Base-by-base conservation (phyloP, 92 coral and sea anemone species). In the Porites cylindrica region DNA sequence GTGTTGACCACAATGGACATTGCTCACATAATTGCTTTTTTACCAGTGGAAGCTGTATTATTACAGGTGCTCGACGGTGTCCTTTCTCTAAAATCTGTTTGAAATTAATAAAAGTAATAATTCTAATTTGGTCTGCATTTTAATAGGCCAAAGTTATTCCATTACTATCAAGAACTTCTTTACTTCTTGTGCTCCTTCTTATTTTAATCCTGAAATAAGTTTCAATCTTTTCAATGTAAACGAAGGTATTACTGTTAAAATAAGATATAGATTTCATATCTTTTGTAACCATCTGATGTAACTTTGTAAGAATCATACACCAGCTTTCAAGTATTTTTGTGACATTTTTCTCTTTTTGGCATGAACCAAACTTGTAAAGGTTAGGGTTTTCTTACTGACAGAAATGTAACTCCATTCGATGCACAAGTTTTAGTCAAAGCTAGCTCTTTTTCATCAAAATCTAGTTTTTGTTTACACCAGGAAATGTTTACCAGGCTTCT, bases 1-100 rank as follows among this genome's bases (percentile, higher is more conserved):
- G 95, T 90, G 75, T 88, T 92, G 95, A 89, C 95, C 98, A 85
- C 98, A 92, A 92, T 90, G 98, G 98, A 91, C 98, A 93, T 95
- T 95, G 98, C 98, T 95, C 98, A 95, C 98, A 94, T 91, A 93
- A 77, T 85, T 85, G 89, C 89, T 85, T 85, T 76, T 78, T 66
- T 83, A 82, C 79, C 78, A 51, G 86, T 82, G 82, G 82, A 68
- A 78, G 89, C 89, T 76, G 89, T 76, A 70, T 85, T 52, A 66
- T 26, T 66, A 76, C 89, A 85, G 89, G 89, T 85, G 89, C 89
- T 76, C 82, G 47, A 38, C 6, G 89, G 89, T 76, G 82, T 85
- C 89, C 72, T 85, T 73, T 83, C 87, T 83, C 63, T 62, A 83
- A 83, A 72, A 26, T 63, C 64, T 20, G 65, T 73, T 83, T 82